A percentile compares a stretch with the other conserved stretches of the same genome.
Evolutionary conservation across 2,797 vertebrate species (phyloP).

Genomic region (Dryobates pubescens): DNA sequence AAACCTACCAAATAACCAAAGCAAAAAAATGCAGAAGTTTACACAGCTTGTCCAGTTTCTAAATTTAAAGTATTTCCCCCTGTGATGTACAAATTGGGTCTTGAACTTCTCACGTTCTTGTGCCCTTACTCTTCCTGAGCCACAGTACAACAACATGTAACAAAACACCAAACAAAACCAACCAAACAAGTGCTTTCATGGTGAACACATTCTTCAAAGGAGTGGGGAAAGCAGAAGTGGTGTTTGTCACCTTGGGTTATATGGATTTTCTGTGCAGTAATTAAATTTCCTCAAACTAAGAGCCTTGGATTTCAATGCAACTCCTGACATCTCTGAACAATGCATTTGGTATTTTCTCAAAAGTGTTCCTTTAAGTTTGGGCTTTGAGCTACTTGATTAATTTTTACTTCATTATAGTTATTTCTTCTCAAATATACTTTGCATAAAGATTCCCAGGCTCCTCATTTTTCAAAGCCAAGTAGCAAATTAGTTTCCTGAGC

Average conservation of each 20-base stretch:
- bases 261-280: neutral
- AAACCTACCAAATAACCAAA: constrained; percentile 32
- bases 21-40: constrained; percentile 24
- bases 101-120: constrained; percentile 47
- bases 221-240: neutral
- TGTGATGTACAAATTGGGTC: neutral
- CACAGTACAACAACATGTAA: neutral
- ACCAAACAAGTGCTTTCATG: neutral
- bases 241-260: neutral
- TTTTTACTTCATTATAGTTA: constrained; percentile 1
- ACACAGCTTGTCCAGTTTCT: constrained; percentile 51
- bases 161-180: neutral
- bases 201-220: neutral
- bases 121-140: neutral
- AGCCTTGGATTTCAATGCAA: neutral
- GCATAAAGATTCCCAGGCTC: neutral
- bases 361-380: neutral
- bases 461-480: constrained; percentile 10
- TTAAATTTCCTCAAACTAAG: neutral
- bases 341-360: neutral
- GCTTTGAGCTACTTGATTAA: neutral
- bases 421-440: constrained; percentile 10
- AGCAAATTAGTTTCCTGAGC: neutral
- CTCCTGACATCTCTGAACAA: neutral
- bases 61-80: constrained; percentile 34